Conservation (phyloP, 1,140 invertebrate species). For the Phortica variegata region DNA sequence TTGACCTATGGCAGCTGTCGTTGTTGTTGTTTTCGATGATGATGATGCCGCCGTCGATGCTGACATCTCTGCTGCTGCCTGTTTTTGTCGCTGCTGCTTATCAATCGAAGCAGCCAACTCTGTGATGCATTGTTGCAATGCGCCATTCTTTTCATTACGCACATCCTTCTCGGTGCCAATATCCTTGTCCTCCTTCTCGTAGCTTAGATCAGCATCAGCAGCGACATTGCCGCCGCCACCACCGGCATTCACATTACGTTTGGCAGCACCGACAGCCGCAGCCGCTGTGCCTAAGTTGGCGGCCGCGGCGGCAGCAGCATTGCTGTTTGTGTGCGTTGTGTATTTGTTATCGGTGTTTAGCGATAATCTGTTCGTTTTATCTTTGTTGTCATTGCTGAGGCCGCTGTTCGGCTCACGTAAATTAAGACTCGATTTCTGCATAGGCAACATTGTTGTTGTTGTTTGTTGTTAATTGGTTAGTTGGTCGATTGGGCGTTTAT, state of each 20-base stretch:
- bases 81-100: conserved; percentile 31
- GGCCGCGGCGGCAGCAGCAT: neutral
- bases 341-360: conserved; percentile 53
- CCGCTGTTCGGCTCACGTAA: conserved; percentile 37
- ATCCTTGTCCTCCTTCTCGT: conserved; percentile 52
- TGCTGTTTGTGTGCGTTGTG: conserved; percentile 29
- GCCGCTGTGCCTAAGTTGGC: neutral
- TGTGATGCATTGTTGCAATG: conserved; percentile 63
- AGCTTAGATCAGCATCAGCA: conserved; percentile 33
- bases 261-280: neutral
- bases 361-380: conserved; percentile 48
- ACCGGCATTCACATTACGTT: too few relatives aligned
- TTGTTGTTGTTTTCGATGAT: conserved; percentile 1
- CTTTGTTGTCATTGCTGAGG: conserved; percentile 20
- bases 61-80: conserved; percentile 6
- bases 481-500: too few relatives aligned
- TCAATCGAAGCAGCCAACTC: conserved; percentile 63
- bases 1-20: neutral
- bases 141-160: conserved; percentile 33
- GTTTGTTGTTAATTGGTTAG: too few relatives aligned
- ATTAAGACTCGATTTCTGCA: conserved; percentile 53
- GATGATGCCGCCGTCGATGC: conserved; percentile 1
- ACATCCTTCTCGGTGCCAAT: conserved; percentile 48
- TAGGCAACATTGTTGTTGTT: too few relatives aligned
- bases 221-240: conserved; percentile 21